Base-by-base conservation (phyloP, 2,113 vertebrate genomes). In the Myotis lucifugus region DNA sequence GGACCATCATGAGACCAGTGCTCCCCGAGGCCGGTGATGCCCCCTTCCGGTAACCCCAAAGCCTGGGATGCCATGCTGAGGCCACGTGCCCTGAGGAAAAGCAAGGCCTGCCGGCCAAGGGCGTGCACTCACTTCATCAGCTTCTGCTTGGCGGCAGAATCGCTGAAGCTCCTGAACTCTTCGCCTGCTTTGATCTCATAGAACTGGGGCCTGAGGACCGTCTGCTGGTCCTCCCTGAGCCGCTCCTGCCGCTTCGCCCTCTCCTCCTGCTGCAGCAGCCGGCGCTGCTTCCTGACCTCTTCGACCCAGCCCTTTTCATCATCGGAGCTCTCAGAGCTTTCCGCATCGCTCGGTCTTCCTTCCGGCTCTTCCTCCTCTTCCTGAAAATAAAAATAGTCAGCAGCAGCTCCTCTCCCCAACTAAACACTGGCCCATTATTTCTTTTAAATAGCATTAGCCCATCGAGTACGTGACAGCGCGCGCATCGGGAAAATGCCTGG, bases 221-320 rank as follows among this genome's bases (percentile, higher is more conserved):
- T 99, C 98, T 99, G 98, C 94, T 98, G 99, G 98, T 99, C 99
- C 70, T 98, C 98, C 70, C 98, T 97, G 97, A 98, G 97, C 97
- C 97, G 98, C 96, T 99, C 98, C 98, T 98, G 99, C 96, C 98
- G 97, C 95, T 97, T 98, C 87, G 97, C 97, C 91, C 98, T 99
- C 98, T 98, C 98, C 98, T 99, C 99, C 97, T 98, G 98, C 93
- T 98, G 94, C 73, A 99, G 91, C 82, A 99, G 98, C 95, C 99
- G 98, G 94, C 99, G 99, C 98, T 99, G 99, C 98, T 99, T 99
- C 98, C 99, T 98, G 98, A 99, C 99, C 98, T 99, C 99, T 96
- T 99, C 99, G 95, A 99, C 99, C 99, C 99, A 99, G 97, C 97
- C 98, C 97, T 99, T 99, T 97, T 99, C 99, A 92, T 99, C 99